These are phyloP conservation scores for Papilio demoleus DNA, from an alignment of 2,888 invertebrate genomes.

Conservation along the genomic window DNA sequence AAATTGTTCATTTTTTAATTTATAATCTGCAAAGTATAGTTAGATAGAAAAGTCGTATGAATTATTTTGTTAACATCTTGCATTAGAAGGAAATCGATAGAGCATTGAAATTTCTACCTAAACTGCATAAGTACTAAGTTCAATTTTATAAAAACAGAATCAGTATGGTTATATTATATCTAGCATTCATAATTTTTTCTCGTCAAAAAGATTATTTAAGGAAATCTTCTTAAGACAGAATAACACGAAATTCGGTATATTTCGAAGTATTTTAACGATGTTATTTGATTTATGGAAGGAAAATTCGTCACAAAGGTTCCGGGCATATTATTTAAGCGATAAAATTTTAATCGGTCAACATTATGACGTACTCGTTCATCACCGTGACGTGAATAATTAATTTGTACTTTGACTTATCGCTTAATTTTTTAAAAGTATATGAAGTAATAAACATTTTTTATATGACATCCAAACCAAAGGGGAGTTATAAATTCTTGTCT, in stretches of 20 bases:
- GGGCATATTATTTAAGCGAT: slow-evolving; percentile 14
- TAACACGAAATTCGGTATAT: neutral
- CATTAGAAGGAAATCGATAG: slow-evolving; percentile 1
- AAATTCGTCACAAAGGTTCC: slow-evolving; percentile 2
- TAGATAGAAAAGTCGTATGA: neutral
- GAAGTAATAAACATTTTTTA: neutral
- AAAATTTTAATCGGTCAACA: slow-evolving; percentile 22
- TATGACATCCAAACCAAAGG: neutral
- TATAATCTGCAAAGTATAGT: neutral
- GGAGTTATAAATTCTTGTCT: too few species aligned
- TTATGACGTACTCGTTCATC: slow-evolving; percentile 5
- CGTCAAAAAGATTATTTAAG: too few species aligned
- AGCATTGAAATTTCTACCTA: neutral
- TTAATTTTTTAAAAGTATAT: neutral
- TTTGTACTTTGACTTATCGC: neutral
- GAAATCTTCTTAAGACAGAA: neutral
- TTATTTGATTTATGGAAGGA: slow-evolving; percentile 13
- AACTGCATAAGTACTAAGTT: neutral
- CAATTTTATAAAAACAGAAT: neutral
- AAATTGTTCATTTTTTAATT: neutral
- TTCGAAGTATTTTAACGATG: neutral
- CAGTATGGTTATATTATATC: neutral
- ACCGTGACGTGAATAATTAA: slow-evolving; percentile 7
- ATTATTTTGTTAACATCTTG: neutral
- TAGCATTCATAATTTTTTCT: neutral